Conservation (phyloP, 2,888 invertebrate genomes). For the Hyposoter dolosus region DNA sequence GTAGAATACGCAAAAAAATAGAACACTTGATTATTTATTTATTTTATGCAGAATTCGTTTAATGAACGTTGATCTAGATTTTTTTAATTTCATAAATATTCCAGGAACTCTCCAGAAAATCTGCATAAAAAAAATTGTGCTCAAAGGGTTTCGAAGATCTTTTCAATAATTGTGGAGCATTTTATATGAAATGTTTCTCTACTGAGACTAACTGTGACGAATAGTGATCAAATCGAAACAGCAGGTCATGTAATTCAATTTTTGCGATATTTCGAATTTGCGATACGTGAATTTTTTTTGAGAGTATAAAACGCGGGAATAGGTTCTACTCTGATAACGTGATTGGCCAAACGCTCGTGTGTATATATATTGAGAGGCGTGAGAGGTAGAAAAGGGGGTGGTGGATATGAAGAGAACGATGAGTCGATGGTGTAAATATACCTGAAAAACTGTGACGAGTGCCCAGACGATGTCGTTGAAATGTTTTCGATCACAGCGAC, state of each 20-base stretch:
- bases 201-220: background rate
- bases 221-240: background rate
- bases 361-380: background rate
- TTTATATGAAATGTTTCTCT: background rate
- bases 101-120: too few relatives aligned
- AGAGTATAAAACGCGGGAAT: background rate
- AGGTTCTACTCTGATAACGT: background rate
- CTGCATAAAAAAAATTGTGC: too few relatives aligned
- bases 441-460: conserved; percentile 98
- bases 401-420: background rate
- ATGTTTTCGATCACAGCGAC: conserved; percentile 99
- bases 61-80: too few relatives aligned
- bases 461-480: conserved; percentile 99
- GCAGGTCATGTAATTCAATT: background rate
- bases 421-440: conserved; percentile 82
- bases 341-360: background rate
- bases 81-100: too few relatives aligned
- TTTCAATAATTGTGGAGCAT: background rate
- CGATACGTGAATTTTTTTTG: too few relatives aligned
- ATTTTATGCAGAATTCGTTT: too few relatives aligned
- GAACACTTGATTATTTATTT: too few relatives aligned
- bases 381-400: background rate
- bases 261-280: background rate
- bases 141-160: background rate
- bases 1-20: too few relatives aligned